A percentile compares a stretch with the other conserved stretches of the same genome.
Conservation (phyloP, 2,797 vertebrate species). For the Sebastolobus altivelis region DNA sequence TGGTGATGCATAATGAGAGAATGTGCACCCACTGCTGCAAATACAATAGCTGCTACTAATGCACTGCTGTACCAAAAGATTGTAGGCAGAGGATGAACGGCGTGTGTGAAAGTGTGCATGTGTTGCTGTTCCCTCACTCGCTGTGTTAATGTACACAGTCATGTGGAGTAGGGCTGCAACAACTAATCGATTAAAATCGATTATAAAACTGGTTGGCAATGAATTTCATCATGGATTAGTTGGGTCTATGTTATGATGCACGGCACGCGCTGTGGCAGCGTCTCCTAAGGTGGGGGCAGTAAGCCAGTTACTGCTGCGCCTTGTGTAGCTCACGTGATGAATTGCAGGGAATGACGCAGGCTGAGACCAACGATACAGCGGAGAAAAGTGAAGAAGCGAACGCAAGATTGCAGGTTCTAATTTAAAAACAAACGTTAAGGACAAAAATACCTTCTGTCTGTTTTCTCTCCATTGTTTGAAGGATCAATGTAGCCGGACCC, state of each 20-base stretch:
- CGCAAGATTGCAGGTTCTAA: no score
- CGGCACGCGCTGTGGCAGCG: neutral
- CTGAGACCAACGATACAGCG: neutral
- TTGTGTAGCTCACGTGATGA: neutral
- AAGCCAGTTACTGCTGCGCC: neutral
- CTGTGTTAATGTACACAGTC: constrained; percentile 15
- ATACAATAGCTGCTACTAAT: constrained; percentile 47
- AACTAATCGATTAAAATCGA: neutral
- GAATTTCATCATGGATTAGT: neutral
- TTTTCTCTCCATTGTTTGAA: no score
- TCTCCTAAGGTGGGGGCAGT: neutral
- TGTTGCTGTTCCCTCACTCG: constrained; percentile 2
- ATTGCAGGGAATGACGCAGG: neutral
- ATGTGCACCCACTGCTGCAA: constrained; percentile 34
- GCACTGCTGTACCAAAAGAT: constrained; percentile 31
- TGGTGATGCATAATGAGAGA: constrained; percentile 68
- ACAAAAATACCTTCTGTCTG: no score
- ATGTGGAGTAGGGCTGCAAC: neutral
- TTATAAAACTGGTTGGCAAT: constrained; percentile 1
- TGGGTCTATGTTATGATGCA: neutral
- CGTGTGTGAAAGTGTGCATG: constrained; percentile 6
- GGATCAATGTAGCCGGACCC: no score
- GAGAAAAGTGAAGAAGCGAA: no score
- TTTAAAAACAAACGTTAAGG: no score
- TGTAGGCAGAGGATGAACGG: constrained; percentile 7